Percentiles rank a stretch among this genome's conserved stretches.
Conservation (phyloP, 2,797 vertebrate species). For the Scarus forsteni region DNA sequence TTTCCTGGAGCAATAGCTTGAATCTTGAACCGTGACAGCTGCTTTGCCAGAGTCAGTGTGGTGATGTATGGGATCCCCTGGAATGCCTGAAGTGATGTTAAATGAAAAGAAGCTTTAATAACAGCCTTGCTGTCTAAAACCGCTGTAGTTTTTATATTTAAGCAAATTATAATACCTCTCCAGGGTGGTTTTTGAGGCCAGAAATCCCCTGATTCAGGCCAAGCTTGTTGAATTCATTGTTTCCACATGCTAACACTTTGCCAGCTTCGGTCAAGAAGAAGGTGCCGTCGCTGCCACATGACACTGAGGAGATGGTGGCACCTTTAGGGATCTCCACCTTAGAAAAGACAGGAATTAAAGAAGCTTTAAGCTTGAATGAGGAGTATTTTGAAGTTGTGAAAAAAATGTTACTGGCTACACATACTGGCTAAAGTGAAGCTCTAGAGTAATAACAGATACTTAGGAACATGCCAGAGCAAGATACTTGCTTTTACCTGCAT, state of each 20-base stretch:
- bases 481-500: slow-evolving; percentile 88
- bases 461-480: not conserved
- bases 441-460: not conserved
- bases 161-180: slow-evolving; percentile 75
- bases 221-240: slow-evolving; percentile 98
- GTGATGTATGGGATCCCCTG: slow-evolving; percentile 94
- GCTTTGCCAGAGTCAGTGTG: slow-evolving; percentile 94
- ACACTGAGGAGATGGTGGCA: slow-evolving; percentile 90
- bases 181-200: slow-evolving; percentile 92
- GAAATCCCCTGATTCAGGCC: slow-evolving; percentile 95
- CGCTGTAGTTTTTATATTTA: not conserved
- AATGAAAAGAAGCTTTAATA: slow-evolving; percentile 3
- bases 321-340: slow-evolving; percentile 95
- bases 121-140: not conserved
- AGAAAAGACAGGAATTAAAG: not conserved
- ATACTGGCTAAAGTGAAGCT: not conserved
- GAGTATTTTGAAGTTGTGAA: not conserved
- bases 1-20: slow-evolving; percentile 92
- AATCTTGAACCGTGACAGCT: slow-evolving; percentile 94
- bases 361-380: not conserved
- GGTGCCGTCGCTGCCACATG: slow-evolving; percentile 93
- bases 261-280: slow-evolving; percentile 95
- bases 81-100: slow-evolving; percentile 82
- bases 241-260: slow-evolving; percentile 97
- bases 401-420: no score